Base-by-base conservation (phyloP, 2,888 invertebrate species). In the Lepidocyrtoides sp. region DNA sequence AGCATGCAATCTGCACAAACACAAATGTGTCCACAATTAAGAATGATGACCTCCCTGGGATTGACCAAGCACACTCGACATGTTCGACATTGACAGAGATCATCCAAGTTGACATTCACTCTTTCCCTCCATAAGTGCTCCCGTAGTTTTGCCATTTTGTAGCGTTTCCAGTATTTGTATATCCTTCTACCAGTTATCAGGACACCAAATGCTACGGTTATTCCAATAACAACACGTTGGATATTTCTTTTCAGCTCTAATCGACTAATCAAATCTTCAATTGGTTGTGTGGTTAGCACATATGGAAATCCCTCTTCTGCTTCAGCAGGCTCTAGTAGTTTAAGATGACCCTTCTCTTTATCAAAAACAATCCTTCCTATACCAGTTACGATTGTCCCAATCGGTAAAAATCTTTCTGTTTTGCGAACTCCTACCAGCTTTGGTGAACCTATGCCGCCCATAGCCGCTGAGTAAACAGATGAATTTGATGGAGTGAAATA, bases 11-110 rank as follows among this genome's bases (percentile, higher is more conserved):
- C 95, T 2, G 94, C 94, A 94, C 95, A 95, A 29, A 95, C 85
- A 91, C 95, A 95, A 10, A 95, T 94, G 93, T 95, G 95, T n/a
- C 95, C 95, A 94, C 95, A 95, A 54, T 95, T 94, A 82, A 95
- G 92, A 8, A 95, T 88, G 20, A 95, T 94, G 4, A 95, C 94
- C 91, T 95, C 95, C 7, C 95, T 92, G 0, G 94, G 94, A 91
- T 95, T 95, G 0, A 93, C 91, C 60, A 95, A 91, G 92, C 95
- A 95, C 4, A 95, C 94, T 2, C 95, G 95, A 93, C 95, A 95
- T 8, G 92, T 94, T 89, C 93, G 93, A 75, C 88, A 88, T 20
- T 87, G 91, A 23, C 92, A 92, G 10, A 94, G 77, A 51, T 91
- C 89, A 63, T 93, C 91, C 8, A 93, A 57, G 44, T 93, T 91